A percentile compares a stretch with the other conserved stretches of the same genome.
phyloP scores from a whole-genome alignment of 2,888 invertebrate species.

The Scaptomyza reducta region DNA sequence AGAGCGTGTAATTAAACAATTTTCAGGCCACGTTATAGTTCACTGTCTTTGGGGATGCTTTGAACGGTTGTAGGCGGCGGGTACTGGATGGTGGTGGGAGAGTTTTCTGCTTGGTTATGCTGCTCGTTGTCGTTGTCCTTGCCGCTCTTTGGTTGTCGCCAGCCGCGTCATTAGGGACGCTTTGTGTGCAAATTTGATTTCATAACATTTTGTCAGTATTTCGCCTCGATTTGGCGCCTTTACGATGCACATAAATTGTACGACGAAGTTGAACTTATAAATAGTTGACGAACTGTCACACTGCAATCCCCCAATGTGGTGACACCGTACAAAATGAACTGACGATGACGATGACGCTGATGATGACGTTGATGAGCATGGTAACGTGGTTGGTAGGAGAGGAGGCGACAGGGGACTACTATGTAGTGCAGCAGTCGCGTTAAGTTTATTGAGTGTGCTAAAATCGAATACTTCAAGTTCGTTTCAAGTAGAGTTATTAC shows the following conservation, averaged over 20 bases:
- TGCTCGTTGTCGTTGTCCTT: conserved; percentile 12
- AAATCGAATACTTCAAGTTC: too few species aligned
- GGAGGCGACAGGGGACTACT: neutral
- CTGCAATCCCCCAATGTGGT: conserved; percentile 20
- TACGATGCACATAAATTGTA: conserved; percentile 74
- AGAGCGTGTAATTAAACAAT: conserved; percentile 73
- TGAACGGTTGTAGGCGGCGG: neutral
- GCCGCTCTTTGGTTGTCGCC: conserved; percentile 19
- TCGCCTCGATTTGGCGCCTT: conserved; percentile 63
- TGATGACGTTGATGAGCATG: conserved; percentile 28
- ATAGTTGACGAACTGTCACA: conserved; percentile 62
- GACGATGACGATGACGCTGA: conserved; percentile 55
- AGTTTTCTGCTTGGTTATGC: conserved; percentile 15
- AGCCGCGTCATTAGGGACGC: conserved; percentile 66
- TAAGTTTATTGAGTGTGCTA: conserved; percentile 16
- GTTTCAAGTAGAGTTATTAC: too few species aligned
- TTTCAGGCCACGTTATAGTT: conserved; percentile 40
- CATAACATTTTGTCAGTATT: conserved; percentile 73
- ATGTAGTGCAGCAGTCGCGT: conserved; percentile 4
- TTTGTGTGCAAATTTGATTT: conserved; percentile 79
- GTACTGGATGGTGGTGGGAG: neutral
- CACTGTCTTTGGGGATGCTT: neutral
- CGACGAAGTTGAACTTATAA: conserved; percentile 69
- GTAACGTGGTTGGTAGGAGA: too few species aligned
- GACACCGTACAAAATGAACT: conserved; percentile 43